Conservation (phyloP, 2,888 invertebrate species). For the Subacronicta megacephala region DNA sequence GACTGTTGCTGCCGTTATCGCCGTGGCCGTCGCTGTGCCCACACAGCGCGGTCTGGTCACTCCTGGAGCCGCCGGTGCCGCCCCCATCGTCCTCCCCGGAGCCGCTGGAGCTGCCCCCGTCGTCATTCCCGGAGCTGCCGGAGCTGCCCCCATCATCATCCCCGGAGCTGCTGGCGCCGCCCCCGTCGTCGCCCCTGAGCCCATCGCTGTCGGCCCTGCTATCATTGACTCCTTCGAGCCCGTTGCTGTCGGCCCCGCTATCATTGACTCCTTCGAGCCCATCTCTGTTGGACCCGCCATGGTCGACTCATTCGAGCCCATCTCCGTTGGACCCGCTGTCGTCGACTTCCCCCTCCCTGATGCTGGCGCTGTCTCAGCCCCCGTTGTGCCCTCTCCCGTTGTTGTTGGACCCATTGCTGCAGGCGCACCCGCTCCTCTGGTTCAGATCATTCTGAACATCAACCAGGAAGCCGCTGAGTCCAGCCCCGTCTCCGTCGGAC, state of each 20-base stretch:
- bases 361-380: too few relatives aligned
- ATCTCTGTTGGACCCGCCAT: slow-evolving; percentile 27
- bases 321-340: slow-evolving; percentile 48
- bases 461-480: slow-evolving; percentile 43
- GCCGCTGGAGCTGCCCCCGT: slow-evolving; percentile 60
- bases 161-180: slow-evolving; percentile 64
- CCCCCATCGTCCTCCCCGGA: slow-evolving; percentile 45
- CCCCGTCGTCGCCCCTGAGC: slow-evolving; percentile 16
- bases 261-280: slow-evolving; percentile 37
- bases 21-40: slow-evolving; percentile 47
- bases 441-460: slow-evolving; percentile 64
- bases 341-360: slow-evolving; percentile 44
- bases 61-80: slow-evolving; percentile 37
- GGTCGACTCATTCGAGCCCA: slow-evolving; percentile 37
- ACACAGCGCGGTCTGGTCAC: slow-evolving; percentile 42
- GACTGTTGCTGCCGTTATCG: slow-evolving; percentile 43
- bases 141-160: slow-evolving; percentile 42
- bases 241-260: slow-evolving; percentile 45
- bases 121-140: slow-evolving; percentile 31
- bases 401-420: slow-evolving; percentile 16
- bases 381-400: neutral
- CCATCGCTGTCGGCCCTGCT: slow-evolving; percentile 49
- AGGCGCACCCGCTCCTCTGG: slow-evolving; percentile 50
- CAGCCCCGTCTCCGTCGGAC: slow-evolving; percentile 35
- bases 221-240: slow-evolving; percentile 14